Base-by-base conservation (phyloP, 2,113 vertebrate species). In the Ceyx margarethae region DNA sequence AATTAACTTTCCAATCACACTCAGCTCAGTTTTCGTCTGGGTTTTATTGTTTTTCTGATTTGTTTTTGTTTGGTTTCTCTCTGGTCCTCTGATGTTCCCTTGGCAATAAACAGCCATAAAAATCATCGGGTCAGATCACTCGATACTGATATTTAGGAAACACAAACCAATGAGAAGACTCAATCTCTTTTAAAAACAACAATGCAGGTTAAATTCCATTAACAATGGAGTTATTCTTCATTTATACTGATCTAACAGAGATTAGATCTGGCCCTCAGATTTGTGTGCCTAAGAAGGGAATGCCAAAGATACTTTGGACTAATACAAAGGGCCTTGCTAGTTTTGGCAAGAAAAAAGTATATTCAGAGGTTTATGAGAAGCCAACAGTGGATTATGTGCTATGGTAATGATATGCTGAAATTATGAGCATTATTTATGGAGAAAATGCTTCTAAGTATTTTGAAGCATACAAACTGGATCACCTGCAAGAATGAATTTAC, bases 231-330 rank as follows among this genome's bases (percentile, higher is more conserved):
- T 91, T 91, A 85, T 71, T 95, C 51, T 91, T 71, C 46, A 86
- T 91, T 93, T 95, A 78, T 37, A 86, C 60, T n/a, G 57, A 89
- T 79, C 82, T 92, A 92, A 90, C 9, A 91, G 76, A 93, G 67
- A 90, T 89, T 51, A 92, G 81, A 84, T 57, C 80, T 89, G 65
- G 76, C 80, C 82, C 87, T 90, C 31, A 46, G 79, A 81, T 80
- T 82, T 88, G 77, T 66, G 58, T 91, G 53, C 16, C 6, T 86
- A 83, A 85, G 85, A 90, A 93, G 37, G 66, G 77, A 91, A 94
- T 69, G 90, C 87, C 90, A 96, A 85, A 80, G 90, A 89, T 76
- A 90, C 73, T 96, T 68, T 81, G 61, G 85, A 95, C 89, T 83
- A 89, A 81, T 78, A 94, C 20, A 89, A 94, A 94, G 42, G 66